Evolutionary conservation across 2,888 invertebrate genomes (phyloP), one percentile per base, ranked within the genome.

Genomic region (Phorcus lineatus): DNA sequence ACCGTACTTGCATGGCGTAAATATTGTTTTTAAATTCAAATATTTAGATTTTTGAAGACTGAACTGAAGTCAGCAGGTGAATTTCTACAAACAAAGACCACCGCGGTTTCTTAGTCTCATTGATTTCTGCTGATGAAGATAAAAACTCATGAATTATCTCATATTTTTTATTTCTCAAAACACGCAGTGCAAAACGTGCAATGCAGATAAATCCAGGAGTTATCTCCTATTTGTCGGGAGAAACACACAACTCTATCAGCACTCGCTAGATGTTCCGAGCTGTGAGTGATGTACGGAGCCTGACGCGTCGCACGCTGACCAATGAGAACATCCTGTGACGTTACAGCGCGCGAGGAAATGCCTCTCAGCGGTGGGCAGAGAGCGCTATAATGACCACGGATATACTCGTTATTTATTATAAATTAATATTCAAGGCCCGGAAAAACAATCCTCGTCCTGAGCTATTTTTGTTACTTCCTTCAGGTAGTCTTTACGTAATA

Each of bases 251-350:
- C 47, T 22, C 62, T 16, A 28, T 28, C 62, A 62, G 28, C 24
- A 62, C 62, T 24, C 24, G 28, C 11, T 24, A 16, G 28, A 28
- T 28, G 22, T n/a, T 22, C 62, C 0, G 62, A 28, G 28, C 16
- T 28, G 24, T n/a, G 62, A 24, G 62, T 24, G 28, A 13, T 13
- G 62, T 28, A 28, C 28, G 24, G 62, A 28, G 62, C 62, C 62
- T 62, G 62, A 62, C 62, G 24, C 28, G 22, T 24, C 28, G 62
- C 62, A 62, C 62, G 62, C 62, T 62, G 62, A 28, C 62, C 62
- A 62, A 24, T 62, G 47, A 47, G 47, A 47, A 47, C 62, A 28
- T 62, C 62, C 62, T 62, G 62, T 62, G 62, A 62, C 62, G 62
- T 62, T 11, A 62, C 16, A 28, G 62, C 22, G 16, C 17, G 62